These are phyloP conservation scores for Synergus laeviventris DNA, from an alignment of 2,888 invertebrate genomes.

Conservation along the genomic window DNA sequence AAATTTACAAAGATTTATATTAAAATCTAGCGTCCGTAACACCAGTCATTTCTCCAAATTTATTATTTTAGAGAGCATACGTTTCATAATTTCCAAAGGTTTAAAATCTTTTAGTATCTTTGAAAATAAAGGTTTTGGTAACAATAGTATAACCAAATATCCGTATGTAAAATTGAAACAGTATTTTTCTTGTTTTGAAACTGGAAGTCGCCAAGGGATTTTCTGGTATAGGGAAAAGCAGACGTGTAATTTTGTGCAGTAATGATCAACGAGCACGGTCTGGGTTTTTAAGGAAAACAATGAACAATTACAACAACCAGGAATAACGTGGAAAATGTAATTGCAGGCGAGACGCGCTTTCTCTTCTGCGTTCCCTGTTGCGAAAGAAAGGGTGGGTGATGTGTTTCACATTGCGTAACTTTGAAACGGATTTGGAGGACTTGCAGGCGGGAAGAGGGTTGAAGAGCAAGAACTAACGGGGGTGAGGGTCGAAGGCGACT, in stretches of 20 bases:
- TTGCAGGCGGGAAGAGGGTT: constrained; percentile 31
- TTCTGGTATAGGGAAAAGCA: constrained; percentile 41
- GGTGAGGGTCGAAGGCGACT: constrained; percentile 36
- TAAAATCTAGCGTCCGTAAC: no score
- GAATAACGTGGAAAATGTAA: constrained; percentile 28
- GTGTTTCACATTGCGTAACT: constrained; percentile 46
- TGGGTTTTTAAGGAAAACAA: constrained; percentile 30
- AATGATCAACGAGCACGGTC: constrained; percentile 40
- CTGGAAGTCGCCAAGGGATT: background rate
- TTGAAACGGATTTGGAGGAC: constrained; percentile 40
- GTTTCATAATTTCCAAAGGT: no score
- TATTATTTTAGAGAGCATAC: no score
- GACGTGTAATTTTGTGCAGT: constrained; percentile 45
- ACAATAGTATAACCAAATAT: no score
- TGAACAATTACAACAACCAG: constrained; percentile 34
- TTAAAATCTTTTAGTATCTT: no score
- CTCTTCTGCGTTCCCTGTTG: constrained; percentile 41
- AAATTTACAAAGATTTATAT: no score
- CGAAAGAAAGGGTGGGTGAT: constrained; percentile 39
- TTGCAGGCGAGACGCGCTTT: constrained; percentile 38
- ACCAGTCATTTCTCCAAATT: no score
- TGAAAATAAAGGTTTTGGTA: no score
- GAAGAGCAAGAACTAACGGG: constrained; percentile 14
- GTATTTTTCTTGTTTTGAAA: background rate
- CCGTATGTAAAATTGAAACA: background rate